Evolutionary conservation across 1,140 invertebrate genomes (phyloP), one percentile per base, ranked within the genome.

Genomic region (Dendroctonus valens): DNA sequence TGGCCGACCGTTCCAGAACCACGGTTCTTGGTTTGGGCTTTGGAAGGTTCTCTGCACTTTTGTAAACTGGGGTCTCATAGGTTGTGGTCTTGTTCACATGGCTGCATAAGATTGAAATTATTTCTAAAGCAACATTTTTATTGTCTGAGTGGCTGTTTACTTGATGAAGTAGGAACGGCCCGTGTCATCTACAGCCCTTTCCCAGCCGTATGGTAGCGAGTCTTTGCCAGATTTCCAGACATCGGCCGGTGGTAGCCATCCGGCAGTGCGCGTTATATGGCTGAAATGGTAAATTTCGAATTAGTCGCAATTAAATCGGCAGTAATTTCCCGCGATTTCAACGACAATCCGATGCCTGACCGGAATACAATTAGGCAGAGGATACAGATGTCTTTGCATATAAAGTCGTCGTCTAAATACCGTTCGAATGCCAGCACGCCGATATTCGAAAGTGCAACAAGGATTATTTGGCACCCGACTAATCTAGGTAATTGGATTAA

Each of bases 1-100:
- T 86, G 0, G 87, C 81, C 73, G 87, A 89, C 51, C 93, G 79
- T 55, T 84, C 80, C 40, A 96, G 81, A 53, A 84, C 83, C 6
- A 95, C 89, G 11, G 86, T 82, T 5, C 93, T 78, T 0, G 92
- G 92, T 65, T 90, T 86, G 0, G 92, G 91, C 64, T 87, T 86
- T 57, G 85, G 81, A 59, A 86, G 74, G 7, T 89, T 88, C 73
- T 89, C 74, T 6, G 67, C 41, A 49, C 68, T 69, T 62, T 67
- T 72, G 9, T 72, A 73, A 15, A 79, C 77, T 0, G 86, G 86
- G 3, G 84, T 91, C 74, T 94, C 91, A 73, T 94, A 93, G 0
- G 92, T 94, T 0, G 93, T 94, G 4, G 91, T 93, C 78, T 93
- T 92, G 77, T 93, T 93, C 65, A 93, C 79, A 81, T 97, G 94